Base-by-base conservation (phyloP, 2,113 vertebrate species). In the Emydocephalus ijimae region DNA sequence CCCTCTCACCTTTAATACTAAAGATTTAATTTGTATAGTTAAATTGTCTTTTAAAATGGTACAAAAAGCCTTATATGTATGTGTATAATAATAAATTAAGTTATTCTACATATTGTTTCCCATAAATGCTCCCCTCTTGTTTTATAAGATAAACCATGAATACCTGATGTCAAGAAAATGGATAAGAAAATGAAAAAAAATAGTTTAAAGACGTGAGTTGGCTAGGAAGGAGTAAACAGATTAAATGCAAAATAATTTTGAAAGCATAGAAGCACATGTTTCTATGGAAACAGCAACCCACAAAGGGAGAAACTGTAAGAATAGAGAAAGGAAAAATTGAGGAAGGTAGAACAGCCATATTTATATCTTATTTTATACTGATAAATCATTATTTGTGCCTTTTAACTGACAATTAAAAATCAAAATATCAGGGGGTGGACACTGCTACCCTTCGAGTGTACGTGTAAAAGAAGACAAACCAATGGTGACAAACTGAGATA, bases 231-330 rank as follows among this genome's bases (percentile, higher is more conserved):
- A 93, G 97, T 98, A 98, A 98, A 97, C 96, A 90, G 94, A 95
- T 97, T 97, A 97, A 97, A 97, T 96, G 95, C 97, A 96, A 21
- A 96, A 97, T 97, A 96, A 97, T 97, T 98, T 97, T 96, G 95
- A 95, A 64, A 45, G 95, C 95, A 94, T 96, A 97, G 96, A 98
- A 97, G 97, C 97, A 96, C 94, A 96, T 0, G 97, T 98, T 98
- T 97, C 97, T 97, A 98, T 98, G 96, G 97, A 96, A 98, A 98
- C 97, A 94, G 97, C 97, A 98, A 97, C 97, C 97, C 97, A 97
- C 97, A 61, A 95, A 96, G 95, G 85, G 81, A 97, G 92, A 96
- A 89, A 94, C 50, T 95, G 93, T 94, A 61, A 55, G 89, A 94
- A 56, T 3, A 0, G 87, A 50, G 52, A 92, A n/a, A 85, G 90